These are phyloP conservation scores for Heliconius melpomene DNA, from an alignment of 1,140 invertebrate species.

Conservation along the genomic window DNA sequence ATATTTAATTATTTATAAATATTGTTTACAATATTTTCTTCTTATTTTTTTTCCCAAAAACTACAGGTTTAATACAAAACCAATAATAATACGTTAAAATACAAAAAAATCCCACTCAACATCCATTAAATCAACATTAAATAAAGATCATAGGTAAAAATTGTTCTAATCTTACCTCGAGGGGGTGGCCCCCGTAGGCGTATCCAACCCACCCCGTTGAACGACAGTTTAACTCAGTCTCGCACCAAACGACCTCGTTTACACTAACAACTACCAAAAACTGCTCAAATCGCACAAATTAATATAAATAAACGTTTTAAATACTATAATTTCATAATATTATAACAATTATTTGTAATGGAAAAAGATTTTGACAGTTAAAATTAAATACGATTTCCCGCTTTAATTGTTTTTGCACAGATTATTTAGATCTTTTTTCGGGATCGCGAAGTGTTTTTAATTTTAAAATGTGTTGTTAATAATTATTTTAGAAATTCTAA, in stretches of 20 bases:
- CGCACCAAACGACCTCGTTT: slow-evolving; percentile 65
- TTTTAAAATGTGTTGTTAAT: background rate
- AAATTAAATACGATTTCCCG: background rate
- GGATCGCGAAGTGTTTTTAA: background rate
- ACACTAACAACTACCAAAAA: slow-evolving; percentile 54
- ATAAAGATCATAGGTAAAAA: slow-evolving; percentile 1
- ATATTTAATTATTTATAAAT: too few species aligned
- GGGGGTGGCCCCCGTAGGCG: slow-evolving; percentile 39
- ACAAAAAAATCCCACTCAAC: background rate
- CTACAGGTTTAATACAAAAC: too few species aligned
- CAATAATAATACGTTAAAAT: too few species aligned
- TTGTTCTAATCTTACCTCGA: slow-evolving; percentile 20
- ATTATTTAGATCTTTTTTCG: slow-evolving; percentile 1
- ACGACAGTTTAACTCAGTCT: slow-evolving; percentile 63
- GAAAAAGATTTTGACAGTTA: background rate
- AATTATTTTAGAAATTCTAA: background rate
- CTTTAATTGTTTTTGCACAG: slow-evolving; percentile 2
- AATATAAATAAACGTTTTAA: background rate
- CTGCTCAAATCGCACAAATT: background rate
- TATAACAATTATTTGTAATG: background rate
- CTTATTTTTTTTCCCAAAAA: too few species aligned
- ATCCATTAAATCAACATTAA: background rate
- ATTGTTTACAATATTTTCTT: too few species aligned
- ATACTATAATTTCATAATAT: slow-evolving; percentile 31
- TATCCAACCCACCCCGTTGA: slow-evolving; percentile 44